Base-by-base conservation (phyloP, 2,888 invertebrate genomes). In the Lithosia quadra region DNA sequence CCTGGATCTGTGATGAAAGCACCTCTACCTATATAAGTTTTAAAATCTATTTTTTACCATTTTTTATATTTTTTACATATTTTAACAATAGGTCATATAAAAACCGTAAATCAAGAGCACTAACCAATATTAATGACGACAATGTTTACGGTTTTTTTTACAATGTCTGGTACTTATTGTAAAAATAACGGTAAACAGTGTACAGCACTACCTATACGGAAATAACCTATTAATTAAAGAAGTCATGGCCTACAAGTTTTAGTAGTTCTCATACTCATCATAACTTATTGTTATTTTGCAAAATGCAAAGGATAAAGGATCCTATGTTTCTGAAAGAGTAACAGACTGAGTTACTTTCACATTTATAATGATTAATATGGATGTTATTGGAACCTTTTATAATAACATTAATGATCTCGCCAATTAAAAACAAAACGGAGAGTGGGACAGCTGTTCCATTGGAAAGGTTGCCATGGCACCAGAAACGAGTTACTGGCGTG, bases 401-500 rank as follows among this genome's bases (percentile, higher is more conserved):
- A n/a, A n/a, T 1, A 18, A 43, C 1, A 18, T 43, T 0, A n/a
- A 58, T n/a, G 15, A 8, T 7, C 11, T 39, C 39, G 15, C 15
- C 3, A 22, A 63, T 36, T 22, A 49, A 43, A 28, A 33, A 58
- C 28, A 58, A 43, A 58, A 58, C 8, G 2, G 43, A 24, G 24
- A 58, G 36, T 58, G 59, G 56, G 36, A 64, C 68, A 43, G 65
- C 69, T 69, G 61, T 57, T 65, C 24, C 18, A 69, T 71, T 75
- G 9, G 76, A 76, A 75, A 75, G 76, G 75, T 65, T 10, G 60
- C 15, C 10, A 28, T 57, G 49, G 59, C n/a, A 69, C 67, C 61
- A 56, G 68, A 68, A 63, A 58, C 60, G 33, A 18, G 65, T 63
- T 34, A 2, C 0, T 18, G 72, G 75, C 73, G 76, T 18, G 72